Base-by-base conservation (phyloP, 2,888 invertebrate genomes). In the Melanargia galathea region DNA sequence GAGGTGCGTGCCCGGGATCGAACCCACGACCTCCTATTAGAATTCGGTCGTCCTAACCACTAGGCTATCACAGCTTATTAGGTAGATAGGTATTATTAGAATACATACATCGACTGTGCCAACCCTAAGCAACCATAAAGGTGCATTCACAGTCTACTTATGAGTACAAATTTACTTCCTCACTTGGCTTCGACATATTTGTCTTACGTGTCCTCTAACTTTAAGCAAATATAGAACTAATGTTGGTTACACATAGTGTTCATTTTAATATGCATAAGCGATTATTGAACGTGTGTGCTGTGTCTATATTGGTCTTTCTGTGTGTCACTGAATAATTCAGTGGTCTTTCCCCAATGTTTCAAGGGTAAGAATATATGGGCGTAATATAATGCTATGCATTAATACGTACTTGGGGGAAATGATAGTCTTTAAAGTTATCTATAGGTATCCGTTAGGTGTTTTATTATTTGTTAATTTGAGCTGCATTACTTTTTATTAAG, bases 271-370 rank as follows among this genome's bases (percentile, higher is more conserved):
- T 77, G 74, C 75, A 77, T 74, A 70, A 73, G 67, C 67, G 72
- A 72, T 77, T 73, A 73, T 70, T 73, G 73, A 71, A 77, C 73
- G 77, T 79, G 81, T 78, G 81, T 80, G 83, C 82, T 84, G 81
- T 87, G 85, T 86, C 84, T 90, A 89, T 90, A 89, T 89, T 89
- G 88, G 86, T 81, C 80, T 87, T 85, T 86, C 84, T 84, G 86
- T 88, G 83, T 88, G 87, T 86, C 86, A 87, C 86, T 91, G 89
- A 91, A 91, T 91, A 82, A 91, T 91, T 90, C 88, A 90, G 85
- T 83, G 88, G 87, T 86, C 84, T 84, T 86, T 82, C 87, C 86
- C 88, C 79, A 81, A 80, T 79, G 84, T 85, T 90, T 91, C 90
- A 90, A 90, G 91, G 90, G 90, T 90, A 90, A 88, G 84, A 83